Conservation (phyloP, 2,888 invertebrate species). For the Troilus luridus region DNA sequence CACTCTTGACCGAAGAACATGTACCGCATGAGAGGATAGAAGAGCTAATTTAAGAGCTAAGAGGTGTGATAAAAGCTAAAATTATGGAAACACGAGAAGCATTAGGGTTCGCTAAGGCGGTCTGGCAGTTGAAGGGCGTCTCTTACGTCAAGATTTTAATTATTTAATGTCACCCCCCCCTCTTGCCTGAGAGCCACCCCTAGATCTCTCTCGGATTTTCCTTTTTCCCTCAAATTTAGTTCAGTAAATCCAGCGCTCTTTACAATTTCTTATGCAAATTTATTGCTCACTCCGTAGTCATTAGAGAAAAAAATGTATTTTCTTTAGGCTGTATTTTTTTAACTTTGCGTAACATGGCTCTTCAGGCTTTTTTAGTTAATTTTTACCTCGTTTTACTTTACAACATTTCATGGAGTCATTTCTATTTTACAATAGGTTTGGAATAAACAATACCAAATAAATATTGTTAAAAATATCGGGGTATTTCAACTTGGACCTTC, state of each 20-base stretch:
- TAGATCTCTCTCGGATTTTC: neutral
- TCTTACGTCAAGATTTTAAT: neutral
- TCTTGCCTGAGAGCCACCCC: neutral
- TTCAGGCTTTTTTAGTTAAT: no score
- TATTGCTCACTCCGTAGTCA: no score
- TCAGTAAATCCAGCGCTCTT: neutral
- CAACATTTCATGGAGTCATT: no score
- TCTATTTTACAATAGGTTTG: no score
- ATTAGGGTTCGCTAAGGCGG: neutral
- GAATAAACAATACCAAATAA: no score
- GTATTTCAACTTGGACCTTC: no score
- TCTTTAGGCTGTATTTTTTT: no score
- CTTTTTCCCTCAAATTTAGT: neutral
- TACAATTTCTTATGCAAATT: neutral
- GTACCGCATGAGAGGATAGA: neutral
- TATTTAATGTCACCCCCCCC: neutral
- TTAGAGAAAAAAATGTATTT: no score
- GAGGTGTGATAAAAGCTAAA: neutral
- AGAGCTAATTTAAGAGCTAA: neutral
- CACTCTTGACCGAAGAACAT: neutral
- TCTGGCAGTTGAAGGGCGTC: neutral
- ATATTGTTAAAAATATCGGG: no score
- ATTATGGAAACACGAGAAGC: neutral
- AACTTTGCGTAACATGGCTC: no score
- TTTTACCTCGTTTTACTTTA: no score